Evolutionary conservation across 2,797 vertebrate genomes (phyloP), one percentile per base, ranked within the genome.

Genomic region (Euphonia xanthogaster): DNA sequence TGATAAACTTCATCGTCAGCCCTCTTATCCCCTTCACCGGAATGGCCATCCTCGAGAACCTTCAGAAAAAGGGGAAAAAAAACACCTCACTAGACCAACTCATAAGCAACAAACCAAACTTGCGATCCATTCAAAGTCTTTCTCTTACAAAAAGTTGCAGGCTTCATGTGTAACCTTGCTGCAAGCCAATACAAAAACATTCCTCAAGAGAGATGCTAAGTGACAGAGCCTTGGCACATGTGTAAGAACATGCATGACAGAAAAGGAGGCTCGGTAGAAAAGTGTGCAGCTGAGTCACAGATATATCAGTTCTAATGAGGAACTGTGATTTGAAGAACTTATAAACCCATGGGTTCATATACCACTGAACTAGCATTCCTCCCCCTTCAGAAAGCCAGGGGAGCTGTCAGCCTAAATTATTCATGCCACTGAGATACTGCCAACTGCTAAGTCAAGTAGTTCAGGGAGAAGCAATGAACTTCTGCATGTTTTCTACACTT

Each of bases 1-100:
- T 98, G 98, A 86, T 99, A 98, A 73, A 98, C 97, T 93, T 99
- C 98, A 76, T 98, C 98, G 28, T 98, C 98, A 2, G 92, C 94
- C 22, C 97, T 98, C 85, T 80, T 98, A 37, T 97, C 96, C 45
- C 92, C 71, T 75, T 98, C 98, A 58, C 98, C 98, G 0, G 88
- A 70, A 28, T 96, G 96, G 37, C 95, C 86, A 35, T 99, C 99
- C 83, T 99, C 99, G 17, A 98, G 94, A 95, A 98, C 97, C 99
- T 99, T 94, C 44, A 90, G 71, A 67, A 70, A 94, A 76, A 96
- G 35, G n/a, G 60, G 22, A 24, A 57, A 6, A 54, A 88, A 89
- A 89, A 83, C 54, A 51, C 15, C 37, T 96, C 79, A 83, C 12
- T 82, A 62, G 54, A 61, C 6, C 24, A 22, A 45, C 81, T 57